Base-by-base conservation (phyloP, 2,888 invertebrate genomes). In the Drosophila mayaguana region DNA sequence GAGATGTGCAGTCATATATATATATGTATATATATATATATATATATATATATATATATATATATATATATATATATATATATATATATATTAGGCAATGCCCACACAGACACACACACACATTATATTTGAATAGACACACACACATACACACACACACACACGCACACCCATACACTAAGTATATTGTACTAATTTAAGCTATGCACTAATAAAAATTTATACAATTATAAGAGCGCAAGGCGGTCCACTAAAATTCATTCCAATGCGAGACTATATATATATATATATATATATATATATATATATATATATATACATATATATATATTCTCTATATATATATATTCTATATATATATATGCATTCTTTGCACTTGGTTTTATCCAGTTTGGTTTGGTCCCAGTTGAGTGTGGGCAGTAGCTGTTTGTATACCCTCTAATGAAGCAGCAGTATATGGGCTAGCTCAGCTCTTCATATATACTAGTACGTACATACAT, bases 131-230 rank as follows among this genome's bases (percentile, higher is more conserved):
- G 32, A 50, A 50, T 50, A 42, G 50, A n/a, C 51, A 8, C 46
- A 8, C 46, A 42, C 55, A n/a, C 51, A 8, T 42, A 8, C 46
- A 42, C 55, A 18, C 46, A 25, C 46, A 46, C 36, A 3, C 45
- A 36, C 60, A 54, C 43, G 36, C 42, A 68, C 40, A 50, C 25
- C 61, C 59, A 66, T 63, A 75, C 56, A 63, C 12, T 75, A 76
- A 76, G 66, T 75, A 81, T 83, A 83, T 68, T 69, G 71, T 83
- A 83, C 72, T 83, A 83, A 79, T 81, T 83, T 83, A 83, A 83
- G 79, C 74, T 81, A 83, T 76, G 74, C 81, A 76, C 81, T 81
- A 83, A 83, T 81, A 81, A 66, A 83, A 83, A 66, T 86, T 55
- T 86, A 83, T 72, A 81, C 70, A 75, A 83, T 71, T 74, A 77